Percentiles rank a stretch among this genome's conserved stretches.
Conservation (phyloP, 2,888 invertebrate genomes). For the Sisyra terminalis region DNA sequence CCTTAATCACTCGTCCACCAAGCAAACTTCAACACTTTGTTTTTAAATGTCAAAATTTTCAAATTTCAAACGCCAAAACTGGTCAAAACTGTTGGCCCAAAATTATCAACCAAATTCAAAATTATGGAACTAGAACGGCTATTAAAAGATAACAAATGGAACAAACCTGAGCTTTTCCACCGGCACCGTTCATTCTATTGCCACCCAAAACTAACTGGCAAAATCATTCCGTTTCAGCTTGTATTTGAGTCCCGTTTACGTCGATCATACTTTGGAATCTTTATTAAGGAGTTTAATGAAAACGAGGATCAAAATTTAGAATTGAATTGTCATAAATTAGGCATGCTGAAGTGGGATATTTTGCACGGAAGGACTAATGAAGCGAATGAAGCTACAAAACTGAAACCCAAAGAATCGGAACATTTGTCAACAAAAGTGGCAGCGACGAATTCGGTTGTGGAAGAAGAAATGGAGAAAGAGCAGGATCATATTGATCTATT, state of each 20-base stretch:
- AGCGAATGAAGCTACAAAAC: not conserved
- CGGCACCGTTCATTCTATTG: not conserved
- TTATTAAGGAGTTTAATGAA: constrained; percentile 17
- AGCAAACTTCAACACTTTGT: no score
- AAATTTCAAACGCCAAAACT: no score
- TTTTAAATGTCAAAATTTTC: no score
- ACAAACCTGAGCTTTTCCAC: not conserved
- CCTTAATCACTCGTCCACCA: no score
- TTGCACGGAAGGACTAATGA: not conserved
- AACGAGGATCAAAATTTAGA: constrained; percentile 16
- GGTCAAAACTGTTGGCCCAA: no score
- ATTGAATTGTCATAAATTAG: constrained; percentile 18
- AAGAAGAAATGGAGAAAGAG: not conserved
- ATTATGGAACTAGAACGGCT: not conserved
- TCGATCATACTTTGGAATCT: constrained; percentile 19
- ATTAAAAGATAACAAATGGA: not conserved
- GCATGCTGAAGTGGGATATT: constrained; percentile 16
- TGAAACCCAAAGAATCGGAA: not conserved
- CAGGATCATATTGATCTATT: no score
- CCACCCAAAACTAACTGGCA: not conserved
- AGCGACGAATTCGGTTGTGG: not conserved
- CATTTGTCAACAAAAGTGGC: not conserved
- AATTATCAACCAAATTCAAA: not conserved
- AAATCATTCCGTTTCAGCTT: constrained; percentile 14
- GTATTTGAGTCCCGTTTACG: constrained; percentile 14